Percentiles rank a stretch among this genome's conserved stretches.
Evolutionary conservation across 2,113 vertebrate species (phyloP).

Genomic region (Fulica atra): DNA sequence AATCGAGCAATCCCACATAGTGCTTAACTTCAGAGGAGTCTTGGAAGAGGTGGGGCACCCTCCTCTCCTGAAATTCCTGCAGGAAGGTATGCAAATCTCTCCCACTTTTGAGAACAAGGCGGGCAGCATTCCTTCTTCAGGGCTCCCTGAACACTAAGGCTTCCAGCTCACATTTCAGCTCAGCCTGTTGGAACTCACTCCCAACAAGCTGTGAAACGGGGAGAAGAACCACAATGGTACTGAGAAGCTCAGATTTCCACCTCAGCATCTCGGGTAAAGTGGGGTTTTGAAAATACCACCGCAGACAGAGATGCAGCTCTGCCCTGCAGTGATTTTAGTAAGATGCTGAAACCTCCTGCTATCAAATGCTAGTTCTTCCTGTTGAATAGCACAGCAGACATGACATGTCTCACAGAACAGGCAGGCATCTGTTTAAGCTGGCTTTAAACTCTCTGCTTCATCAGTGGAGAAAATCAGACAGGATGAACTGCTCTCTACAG

Average conservation of each 20-base stretch:
- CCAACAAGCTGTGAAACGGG: not conserved
- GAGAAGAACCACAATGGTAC: not conserved
- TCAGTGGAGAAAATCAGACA: not conserved
- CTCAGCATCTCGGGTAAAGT: not conserved
- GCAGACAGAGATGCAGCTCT: not conserved
- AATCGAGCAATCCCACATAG: not conserved
- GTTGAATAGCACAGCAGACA: not conserved
- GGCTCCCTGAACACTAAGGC: not conserved
- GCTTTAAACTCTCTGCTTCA: not conserved
- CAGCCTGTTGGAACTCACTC: not conserved
- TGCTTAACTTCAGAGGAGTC: not conserved
- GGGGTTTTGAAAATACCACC: not conserved
- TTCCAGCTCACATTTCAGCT: slow-evolving; percentile 9
- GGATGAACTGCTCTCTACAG: not conserved
- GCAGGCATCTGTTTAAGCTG: not conserved
- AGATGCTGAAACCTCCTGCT: not conserved
- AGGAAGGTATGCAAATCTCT: slow-evolving; percentile 40
- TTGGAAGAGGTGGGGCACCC: slow-evolving; percentile 1
- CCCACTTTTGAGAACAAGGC: slow-evolving; percentile 34
- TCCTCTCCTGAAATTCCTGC: not conserved
- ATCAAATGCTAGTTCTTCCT: slow-evolving; percentile 30
- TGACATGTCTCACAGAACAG: not conserved
- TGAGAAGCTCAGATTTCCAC: not conserved
- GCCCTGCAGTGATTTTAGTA: not conserved
- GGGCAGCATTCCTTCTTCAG: slow-evolving; percentile 27